Base-by-base conservation (phyloP, 2,113 vertebrate genomes). In the Cromileptes altivelis region DNA sequence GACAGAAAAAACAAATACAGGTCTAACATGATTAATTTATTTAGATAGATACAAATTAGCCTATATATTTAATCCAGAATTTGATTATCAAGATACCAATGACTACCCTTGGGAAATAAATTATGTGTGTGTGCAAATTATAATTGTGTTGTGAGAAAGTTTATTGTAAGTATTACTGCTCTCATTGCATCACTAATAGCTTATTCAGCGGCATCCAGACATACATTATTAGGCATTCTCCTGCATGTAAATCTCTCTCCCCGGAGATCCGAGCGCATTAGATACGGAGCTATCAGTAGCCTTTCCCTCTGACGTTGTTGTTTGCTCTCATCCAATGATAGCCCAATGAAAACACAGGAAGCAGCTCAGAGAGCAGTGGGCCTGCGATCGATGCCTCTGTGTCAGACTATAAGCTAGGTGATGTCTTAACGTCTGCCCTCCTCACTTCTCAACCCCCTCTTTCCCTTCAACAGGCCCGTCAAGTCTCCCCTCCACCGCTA, bases 341-440 rank as follows among this genome's bases (percentile, higher is more conserved):
- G 83, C 78, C 12, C 84, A 64, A 93, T 92, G 90, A 94, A 92
- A 94, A 94, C 94, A 95, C 91, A 94, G 94, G 94, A 95, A 94
- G 88, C 84, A 73, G 88, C 69, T 25, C 19, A 13, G 69, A 76
- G 88, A 86, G 87, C 78, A 17, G n/a, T 19, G 81, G 50, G 84
- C 61, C 62, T 82, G 75, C 69, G 85, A 94, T 95, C 94, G 72
- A 95, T 96, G 88, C 80, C 81, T 81, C 78, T 12, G 63, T 75
- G 81, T 91, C 84, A 55, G 60, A 85, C 86, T 72, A 52, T 73
- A 47, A 87, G 85, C 78, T 70, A 71, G 80, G 83, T 80, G 87
- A 89, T 90, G 91, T 81, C 86, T 93, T 86, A 88, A 88, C 90
- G 85, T 88, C 85, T 87, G 80, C 86, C 72, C 89, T 85, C 86